Percentiles rank a stretch among this genome's conserved stretches.
These are phyloP conservation scores for Drosophila nannoptera DNA, from an alignment of 1,140 invertebrate genomes.

Conservation along the genomic window DNA sequence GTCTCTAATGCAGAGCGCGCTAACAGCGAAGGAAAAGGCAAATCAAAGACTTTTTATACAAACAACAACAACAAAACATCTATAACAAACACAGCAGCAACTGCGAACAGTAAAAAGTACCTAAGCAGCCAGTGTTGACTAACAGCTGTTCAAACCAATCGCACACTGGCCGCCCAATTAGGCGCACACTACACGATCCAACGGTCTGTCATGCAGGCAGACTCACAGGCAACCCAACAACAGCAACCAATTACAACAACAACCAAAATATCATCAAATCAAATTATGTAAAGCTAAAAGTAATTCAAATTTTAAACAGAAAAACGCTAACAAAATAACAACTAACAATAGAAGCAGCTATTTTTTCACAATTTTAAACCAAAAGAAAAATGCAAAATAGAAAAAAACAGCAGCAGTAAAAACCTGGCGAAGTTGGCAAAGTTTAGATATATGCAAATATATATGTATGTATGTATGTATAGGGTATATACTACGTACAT, in stretches of 20 bases:
- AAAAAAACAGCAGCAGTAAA: constrained; percentile 10
- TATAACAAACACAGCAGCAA: constrained; percentile 33
- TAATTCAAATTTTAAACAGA: constrained; percentile 66
- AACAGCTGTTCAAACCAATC: constrained; percentile 5
- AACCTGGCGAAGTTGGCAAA: constrained; percentile 14
- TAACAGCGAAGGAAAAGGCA: constrained; percentile 58
- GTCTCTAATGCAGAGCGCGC: constrained; percentile 75
- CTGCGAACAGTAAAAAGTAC: constrained; percentile 34
- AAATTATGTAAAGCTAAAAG: constrained; percentile 60
- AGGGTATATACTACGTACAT: constrained; percentile 24
- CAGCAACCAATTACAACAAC: constrained; percentile 29
- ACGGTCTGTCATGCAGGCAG: constrained; percentile 7
- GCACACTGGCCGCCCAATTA: constrained; percentile 36
- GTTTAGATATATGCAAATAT: constrained; percentile 28
- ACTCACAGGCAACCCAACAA: constrained; percentile 6
- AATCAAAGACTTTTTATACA: constrained; percentile 79
- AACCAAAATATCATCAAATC: constrained; percentile 63
- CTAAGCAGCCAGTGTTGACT: constrained; percentile 27
- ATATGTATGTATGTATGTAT: constrained; percentile 20
- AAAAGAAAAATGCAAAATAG: constrained; percentile 40
- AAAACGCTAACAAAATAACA: constrained; percentile 48
- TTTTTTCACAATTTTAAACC: constrained; percentile 78
- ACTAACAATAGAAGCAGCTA: constrained; percentile 75
- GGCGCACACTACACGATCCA: constrained; percentile 44
- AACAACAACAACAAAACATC: constrained; percentile 41